A percentile compares a stretch with the other conserved stretches of the same genome.
Conservation (phyloP, 2,888 invertebrate species). For the Drosophila heteroneura region DNA sequence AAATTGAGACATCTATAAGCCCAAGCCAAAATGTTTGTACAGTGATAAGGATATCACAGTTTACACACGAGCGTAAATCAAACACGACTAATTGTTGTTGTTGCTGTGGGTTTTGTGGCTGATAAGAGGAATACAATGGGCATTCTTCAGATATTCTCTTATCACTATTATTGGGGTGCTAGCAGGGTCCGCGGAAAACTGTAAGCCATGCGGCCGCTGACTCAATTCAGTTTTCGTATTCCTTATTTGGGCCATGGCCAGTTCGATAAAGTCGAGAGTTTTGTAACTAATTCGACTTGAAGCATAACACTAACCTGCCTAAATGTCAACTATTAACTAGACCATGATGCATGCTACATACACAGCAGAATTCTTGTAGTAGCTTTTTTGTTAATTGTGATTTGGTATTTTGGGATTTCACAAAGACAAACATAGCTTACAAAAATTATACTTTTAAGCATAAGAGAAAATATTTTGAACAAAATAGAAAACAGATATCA, state of each 20-base stretch:
- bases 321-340: constrained; percentile 11
- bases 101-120: background rate
- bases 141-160: constrained; percentile 22
- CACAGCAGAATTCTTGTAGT: background rate
- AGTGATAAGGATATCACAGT: constrained; percentile 55
- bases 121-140: constrained; percentile 36
- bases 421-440: background rate
- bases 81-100: constrained; percentile 49
- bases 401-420: background rate
- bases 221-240: constrained; percentile 40
- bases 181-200: constrained; percentile 6
- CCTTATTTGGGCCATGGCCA: constrained; percentile 70
- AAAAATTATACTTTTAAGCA: background rate
- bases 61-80: constrained; percentile 52
- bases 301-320: constrained; percentile 44
- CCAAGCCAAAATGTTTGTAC: constrained; percentile 42
- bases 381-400: background rate
- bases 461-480: no score
- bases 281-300: constrained; percentile 12
- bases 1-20: constrained; percentile 41
- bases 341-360: background rate
- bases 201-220: constrained; percentile 38
- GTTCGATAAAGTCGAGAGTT: constrained; percentile 27
- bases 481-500: background rate
- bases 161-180: constrained; percentile 32